Conservation (phyloP, 2,113 vertebrate genomes). For the Phocoena phocoena region DNA sequence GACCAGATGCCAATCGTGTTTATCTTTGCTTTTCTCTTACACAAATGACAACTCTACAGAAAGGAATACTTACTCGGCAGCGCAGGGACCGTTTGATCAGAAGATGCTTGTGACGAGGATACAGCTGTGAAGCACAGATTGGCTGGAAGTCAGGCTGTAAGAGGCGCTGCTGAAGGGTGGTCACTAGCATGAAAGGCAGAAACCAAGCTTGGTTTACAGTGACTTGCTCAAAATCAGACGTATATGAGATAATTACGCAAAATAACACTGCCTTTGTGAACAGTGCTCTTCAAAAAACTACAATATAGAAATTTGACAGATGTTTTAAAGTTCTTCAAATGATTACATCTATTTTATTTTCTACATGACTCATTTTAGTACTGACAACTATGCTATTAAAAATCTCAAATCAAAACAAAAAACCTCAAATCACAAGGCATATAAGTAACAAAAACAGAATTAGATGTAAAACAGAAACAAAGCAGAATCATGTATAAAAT, state of each 20-base stretch:
- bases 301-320: neutral
- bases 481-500: neutral
- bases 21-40: neutral
- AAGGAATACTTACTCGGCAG: constrained; percentile 89
- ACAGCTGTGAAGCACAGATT: constrained; percentile 94
- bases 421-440: neutral
- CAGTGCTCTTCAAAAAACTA: neutral
- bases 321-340: constrained; percentile 35
- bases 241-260: neutral
- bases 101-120: constrained; percentile 97
- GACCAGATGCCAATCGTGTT: neutral
- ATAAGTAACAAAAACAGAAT: neutral
- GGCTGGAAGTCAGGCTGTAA: constrained; percentile 98
- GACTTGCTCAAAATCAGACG: constrained; percentile 31
- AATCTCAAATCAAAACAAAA: neutral
- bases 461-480: neutral
- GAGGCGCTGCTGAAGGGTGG: constrained; percentile 96
- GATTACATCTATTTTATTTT: neutral
- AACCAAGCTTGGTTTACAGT: constrained; percentile 5
- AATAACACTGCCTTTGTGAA: neutral
- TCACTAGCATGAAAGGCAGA: constrained; percentile 85
- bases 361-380: constrained; percentile 18
- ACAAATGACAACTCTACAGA: neutral
- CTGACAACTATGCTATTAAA: constrained; percentile 8
- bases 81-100: constrained; percentile 98